Evolutionary conservation across 92 coral and sea anemone species (phyloP).

Genomic region (Metridium senile): DNA sequence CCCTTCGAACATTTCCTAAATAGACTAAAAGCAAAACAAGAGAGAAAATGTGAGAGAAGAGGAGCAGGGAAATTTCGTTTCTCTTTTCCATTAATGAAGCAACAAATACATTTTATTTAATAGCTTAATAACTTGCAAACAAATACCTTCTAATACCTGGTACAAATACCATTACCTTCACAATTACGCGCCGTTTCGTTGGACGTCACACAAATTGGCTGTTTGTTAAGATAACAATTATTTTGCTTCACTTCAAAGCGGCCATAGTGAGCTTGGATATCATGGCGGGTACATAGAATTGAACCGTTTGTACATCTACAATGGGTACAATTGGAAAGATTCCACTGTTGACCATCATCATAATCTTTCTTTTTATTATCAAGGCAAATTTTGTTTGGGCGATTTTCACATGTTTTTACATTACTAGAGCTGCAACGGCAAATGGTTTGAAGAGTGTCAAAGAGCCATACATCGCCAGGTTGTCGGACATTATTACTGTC

Average conservation of each 20-base stretch:
- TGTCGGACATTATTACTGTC: background rate
- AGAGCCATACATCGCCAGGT: background rate
- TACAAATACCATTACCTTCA: too few species aligned
- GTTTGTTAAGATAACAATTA: background rate
- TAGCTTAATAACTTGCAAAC: too few species aligned
- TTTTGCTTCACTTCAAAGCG: background rate
- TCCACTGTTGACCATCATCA: background rate
- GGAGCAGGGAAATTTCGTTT: too few species aligned
- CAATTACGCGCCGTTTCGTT: background rate
- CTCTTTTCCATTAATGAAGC: too few species aligned
- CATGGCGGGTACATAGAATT: background rate
- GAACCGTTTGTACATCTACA: background rate
- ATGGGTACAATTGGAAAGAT: background rate
- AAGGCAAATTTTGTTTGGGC: background rate
- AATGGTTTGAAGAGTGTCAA: background rate
- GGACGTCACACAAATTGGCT: background rate
- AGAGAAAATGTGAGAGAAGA: too few species aligned
- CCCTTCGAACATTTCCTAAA: too few species aligned
- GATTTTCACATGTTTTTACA: background rate
- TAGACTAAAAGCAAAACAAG: too few species aligned
- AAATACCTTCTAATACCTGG: too few species aligned
- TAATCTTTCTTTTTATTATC: constrained; percentile 1
- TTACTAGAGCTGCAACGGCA: background rate
- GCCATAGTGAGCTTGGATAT: background rate
- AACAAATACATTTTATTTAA: too few species aligned